A percentile compares a stretch with the other conserved stretches of the same genome.
Conservation (phyloP, 2,888 invertebrate genomes). For the Acronicta alni region DNA sequence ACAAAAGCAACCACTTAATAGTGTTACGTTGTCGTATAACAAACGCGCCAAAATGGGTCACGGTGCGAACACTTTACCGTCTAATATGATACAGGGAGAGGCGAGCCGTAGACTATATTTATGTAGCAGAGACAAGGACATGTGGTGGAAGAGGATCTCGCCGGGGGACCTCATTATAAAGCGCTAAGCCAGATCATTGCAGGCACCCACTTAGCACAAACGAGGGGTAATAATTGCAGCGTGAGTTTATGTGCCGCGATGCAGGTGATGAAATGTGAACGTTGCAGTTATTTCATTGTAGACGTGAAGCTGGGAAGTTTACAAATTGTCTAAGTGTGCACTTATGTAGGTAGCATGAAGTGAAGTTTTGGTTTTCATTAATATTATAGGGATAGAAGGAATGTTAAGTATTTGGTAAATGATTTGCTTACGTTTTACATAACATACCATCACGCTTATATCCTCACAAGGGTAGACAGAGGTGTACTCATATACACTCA, state of each 20-base stretch:
- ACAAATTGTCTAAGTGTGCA: not conserved
- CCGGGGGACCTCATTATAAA: constrained; percentile 81
- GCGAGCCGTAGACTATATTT: constrained; percentile 46
- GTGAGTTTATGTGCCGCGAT: constrained; percentile 19
- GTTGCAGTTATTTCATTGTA: not conserved
- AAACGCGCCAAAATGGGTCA: constrained; percentile 54
- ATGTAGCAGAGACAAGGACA: constrained; percentile 58
- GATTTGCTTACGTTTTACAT: not conserved
- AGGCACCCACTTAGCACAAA: constrained; percentile 62
- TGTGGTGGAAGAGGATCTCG: constrained; percentile 64
- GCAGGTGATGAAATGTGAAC: constrained; percentile 29
- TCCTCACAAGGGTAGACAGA: too few species aligned
- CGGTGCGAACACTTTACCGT: constrained; percentile 52
- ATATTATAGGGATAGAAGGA: not conserved
- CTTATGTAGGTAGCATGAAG: not conserved
- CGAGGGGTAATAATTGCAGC: constrained; percentile 56
- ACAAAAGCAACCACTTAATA: constrained; percentile 17
- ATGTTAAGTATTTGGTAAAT: not conserved
- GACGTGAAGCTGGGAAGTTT: constrained; percentile 2
- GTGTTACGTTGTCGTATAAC: constrained; percentile 22
- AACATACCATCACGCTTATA: too few species aligned
- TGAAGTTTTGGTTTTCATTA: constrained; percentile 1
- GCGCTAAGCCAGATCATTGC: constrained; percentile 69
- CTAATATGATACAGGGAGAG: constrained; percentile 59
- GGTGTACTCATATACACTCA: too few species aligned